Percentiles rank a stretch among this genome's conserved stretches.
Evolutionary conservation across 2,888 invertebrate genomes (phyloP).

Genomic region (Cantharis rustica): DNA sequence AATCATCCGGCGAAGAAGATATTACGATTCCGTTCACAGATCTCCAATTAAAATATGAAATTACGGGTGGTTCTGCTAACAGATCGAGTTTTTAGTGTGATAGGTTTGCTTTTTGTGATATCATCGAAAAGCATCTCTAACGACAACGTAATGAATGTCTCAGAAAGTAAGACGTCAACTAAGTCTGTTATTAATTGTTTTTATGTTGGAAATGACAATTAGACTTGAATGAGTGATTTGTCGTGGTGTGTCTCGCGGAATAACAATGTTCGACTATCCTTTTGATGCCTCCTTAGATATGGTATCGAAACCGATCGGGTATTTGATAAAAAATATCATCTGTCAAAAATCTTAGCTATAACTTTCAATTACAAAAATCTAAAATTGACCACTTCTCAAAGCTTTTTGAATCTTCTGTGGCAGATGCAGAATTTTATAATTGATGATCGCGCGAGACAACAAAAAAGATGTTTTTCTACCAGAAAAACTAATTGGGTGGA

Average conservation of each 20-base stretch:
- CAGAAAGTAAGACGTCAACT: constrained; percentile 26
- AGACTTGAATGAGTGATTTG: constrained; percentile 18
- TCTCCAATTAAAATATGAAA: neutral
- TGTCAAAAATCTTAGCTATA: constrained; percentile 7
- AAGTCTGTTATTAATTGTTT: constrained; percentile 23
- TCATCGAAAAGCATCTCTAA: constrained; percentile 4
- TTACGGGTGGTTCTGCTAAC: constrained; percentile 12
- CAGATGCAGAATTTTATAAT: neutral
- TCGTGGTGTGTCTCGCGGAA: constrained; percentile 11
- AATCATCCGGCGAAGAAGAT: neutral
- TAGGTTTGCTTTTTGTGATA: constrained; percentile 3
- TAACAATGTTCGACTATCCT: constrained; percentile 9
- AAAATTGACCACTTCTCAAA: neutral
- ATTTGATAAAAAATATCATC: constrained; percentile 13
- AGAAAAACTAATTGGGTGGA: neutral
- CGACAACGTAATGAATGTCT: constrained; percentile 21
- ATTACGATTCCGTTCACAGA: neutral
- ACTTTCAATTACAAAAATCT: constrained; percentile 4
- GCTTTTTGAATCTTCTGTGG: neutral
- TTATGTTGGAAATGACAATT: constrained; percentile 24
- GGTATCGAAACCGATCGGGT: constrained; percentile 11
- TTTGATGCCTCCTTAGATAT: constrained; percentile 8
- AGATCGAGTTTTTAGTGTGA: constrained; percentile 18
- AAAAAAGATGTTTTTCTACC: neutral
- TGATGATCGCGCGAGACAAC: neutral